Percentiles rank a stretch among this genome's conserved stretches.
Evolutionary conservation across 2,888 invertebrate species (phyloP).

Genomic region (Mechanitis messenoides): DNA sequence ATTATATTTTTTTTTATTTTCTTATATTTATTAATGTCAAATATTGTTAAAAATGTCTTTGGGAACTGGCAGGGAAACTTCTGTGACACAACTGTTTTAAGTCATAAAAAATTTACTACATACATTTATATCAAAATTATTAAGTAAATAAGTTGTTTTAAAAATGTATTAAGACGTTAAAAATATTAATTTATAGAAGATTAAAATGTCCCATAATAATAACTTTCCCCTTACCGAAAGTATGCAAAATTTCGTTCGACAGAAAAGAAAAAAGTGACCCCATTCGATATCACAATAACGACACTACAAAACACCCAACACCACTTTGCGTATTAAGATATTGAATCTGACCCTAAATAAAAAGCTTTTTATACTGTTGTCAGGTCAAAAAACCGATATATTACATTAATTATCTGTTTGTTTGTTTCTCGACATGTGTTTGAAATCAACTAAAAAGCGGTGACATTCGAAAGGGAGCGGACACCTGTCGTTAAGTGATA

Average conservation of each 20-base stretch:
- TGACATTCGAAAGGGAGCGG: conserved; percentile 20
- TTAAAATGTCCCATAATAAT: too few species aligned
- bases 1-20: too few species aligned
- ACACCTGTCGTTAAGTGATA: conserved; percentile 10
- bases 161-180: too few species aligned
- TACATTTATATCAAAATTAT: too few species aligned
- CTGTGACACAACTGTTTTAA: too few species aligned
- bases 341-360: conserved; percentile 4
- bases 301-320: conserved; percentile 22
- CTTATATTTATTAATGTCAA: too few species aligned
- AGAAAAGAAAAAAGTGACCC: conserved; percentile 14
- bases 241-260: conserved; percentile 4
- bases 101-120: too few species aligned
- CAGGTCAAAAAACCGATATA: conserved; percentile 31
- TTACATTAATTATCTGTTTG: conserved; percentile 27
- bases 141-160: too few species aligned
- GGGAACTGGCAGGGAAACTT: too few species aligned
- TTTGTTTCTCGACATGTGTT: conserved; percentile 34
- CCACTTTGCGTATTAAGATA: conserved; percentile 14
- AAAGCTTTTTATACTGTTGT: neutral
- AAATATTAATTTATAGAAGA: too few species aligned
- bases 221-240: conserved; percentile 3
- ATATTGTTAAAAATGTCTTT: too few species aligned
- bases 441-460: conserved; percentile 25
- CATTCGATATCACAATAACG: conserved; percentile 13